Conservation (phyloP, 1,140 invertebrate species). For the Drosophila saltans region DNA sequence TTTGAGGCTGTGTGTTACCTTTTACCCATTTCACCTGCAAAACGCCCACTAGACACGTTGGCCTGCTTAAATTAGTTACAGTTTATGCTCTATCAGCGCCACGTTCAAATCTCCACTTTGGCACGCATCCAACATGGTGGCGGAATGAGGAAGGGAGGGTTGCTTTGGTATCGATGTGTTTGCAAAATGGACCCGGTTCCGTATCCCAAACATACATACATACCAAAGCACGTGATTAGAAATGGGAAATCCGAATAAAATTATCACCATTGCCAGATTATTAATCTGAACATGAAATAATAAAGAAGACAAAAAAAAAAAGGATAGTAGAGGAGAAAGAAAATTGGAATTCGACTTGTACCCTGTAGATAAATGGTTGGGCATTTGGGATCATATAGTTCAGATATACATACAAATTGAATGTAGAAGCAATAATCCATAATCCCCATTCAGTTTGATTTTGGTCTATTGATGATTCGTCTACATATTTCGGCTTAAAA, state of each 20-base stretch:
- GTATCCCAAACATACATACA: no score
- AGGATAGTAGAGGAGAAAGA: background rate
- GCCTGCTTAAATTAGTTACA: conserved; percentile 35
- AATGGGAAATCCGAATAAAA: conserved; percentile 29
- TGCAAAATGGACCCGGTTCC: conserved; percentile 9
- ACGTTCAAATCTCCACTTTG: conserved; percentile 36
- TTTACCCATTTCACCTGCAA: background rate
- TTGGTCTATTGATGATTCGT: no score
- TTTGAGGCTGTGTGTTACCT: conserved; percentile 11
- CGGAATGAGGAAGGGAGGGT: background rate
- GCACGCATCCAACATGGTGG: conserved; percentile 28
- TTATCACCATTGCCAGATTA: conserved; percentile 28
- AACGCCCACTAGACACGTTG: conserved; percentile 17
- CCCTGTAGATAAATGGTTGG: background rate
- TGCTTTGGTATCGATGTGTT: background rate
- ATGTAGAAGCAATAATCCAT: no score
- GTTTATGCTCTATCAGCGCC: conserved; percentile 36
- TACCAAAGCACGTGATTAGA: conserved; percentile 7
- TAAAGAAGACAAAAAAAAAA: background rate
- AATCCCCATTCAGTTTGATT: no score
- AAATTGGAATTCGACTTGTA: background rate
- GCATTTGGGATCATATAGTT: no score
- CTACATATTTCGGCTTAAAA: no score
- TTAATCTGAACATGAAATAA: conserved; percentile 14
- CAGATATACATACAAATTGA: no score